phyloP scores from a whole-genome alignment of 2,888 invertebrate species.

The Oscheius sp. region DNA sequence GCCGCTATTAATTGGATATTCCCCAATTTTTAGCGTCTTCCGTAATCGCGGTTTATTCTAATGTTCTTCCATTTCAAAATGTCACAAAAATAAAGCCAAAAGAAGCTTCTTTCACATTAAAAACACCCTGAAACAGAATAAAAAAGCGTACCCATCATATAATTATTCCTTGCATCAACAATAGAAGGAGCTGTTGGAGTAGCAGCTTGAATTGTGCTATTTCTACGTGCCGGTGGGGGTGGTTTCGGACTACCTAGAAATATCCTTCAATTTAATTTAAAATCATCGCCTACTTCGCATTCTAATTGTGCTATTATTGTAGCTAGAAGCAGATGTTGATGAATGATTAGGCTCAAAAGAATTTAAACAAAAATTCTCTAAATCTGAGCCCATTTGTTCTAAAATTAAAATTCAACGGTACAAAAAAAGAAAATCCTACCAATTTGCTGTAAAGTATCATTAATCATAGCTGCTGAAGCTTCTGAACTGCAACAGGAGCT shows the following conservation, averaged over 20 bases:
- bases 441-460: conserved; percentile 64
- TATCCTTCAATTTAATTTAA: neutral
- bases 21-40: no score
- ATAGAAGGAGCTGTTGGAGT: conserved; percentile 71
- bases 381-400: conserved; percentile 65
- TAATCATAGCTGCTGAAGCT: conserved; percentile 42
- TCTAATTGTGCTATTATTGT: neutral
- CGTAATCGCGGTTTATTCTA: no score
- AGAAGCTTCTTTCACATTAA: no score
- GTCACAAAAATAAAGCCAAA: neutral
- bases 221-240: conserved; percentile 74
- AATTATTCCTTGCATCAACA: conserved; percentile 53
- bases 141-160: neutral
- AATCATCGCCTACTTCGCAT: conserved; percentile 6
- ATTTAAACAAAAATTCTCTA: conserved; percentile 54
- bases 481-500: conserved; percentile 38
- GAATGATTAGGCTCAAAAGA: conserved; percentile 23
- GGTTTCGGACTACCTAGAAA: conserved; percentile 74
- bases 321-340: neutral
- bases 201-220: conserved; percentile 73
- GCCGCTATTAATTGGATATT: no score
- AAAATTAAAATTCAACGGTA: neutral
- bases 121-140: neutral
- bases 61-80: no score
- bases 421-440: conserved; percentile 14